Base-by-base conservation (phyloP, 2,888 invertebrate genomes). In the Elaeidobius kamerunicus region DNA sequence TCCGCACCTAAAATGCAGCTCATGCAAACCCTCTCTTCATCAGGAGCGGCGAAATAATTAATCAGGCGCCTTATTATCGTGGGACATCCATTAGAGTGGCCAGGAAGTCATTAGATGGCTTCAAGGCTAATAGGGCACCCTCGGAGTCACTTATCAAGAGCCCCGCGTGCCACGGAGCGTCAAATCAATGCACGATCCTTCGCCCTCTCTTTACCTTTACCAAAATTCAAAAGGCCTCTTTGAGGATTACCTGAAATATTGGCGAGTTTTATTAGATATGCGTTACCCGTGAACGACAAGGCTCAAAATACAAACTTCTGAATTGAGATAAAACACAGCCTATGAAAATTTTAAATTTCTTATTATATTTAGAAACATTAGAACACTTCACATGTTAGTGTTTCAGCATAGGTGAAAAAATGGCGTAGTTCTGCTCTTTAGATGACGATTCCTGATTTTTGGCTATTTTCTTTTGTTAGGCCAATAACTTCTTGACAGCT, bases 51-150 rank as follows among this genome's bases (percentile, higher is more conserved):
- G 45, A 32, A 48, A 48, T 48, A 48, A 48, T 48, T 48, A 48
- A 48, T 48, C 47, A 48, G 40, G 40, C 19, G 47, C 39, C 47
- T 48, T 49, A 68, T 70, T 71, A 70, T 69, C 67, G 63, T 61
- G 58, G 64, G 66, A 64, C 66, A 68, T 69, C 69, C 68, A 69
- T 70, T 70, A 69, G 60, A 9, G 59, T 59, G 65, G 63, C 64
- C 67, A 66, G 67, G 69, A 69, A 69, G 69, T 67, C 68, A 67
- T 69, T 69, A 68, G 32, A 48, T 32, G 32, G 47, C 40, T 34
- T 11, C 63, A 61, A 65, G 61, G 62, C 65, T 68, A 67, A 69
- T 61, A 63, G 61, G 59, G 53, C 56, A 57, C 56, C 43, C 52
- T 49, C 44, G 47, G 23, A 48, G 40, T 40, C 47, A 48, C 40